Percentiles rank a stretch among this genome's conserved stretches.
Conservation (phyloP, 2,797 vertebrate genomes). For the Thripadectes ignobilis region DNA sequence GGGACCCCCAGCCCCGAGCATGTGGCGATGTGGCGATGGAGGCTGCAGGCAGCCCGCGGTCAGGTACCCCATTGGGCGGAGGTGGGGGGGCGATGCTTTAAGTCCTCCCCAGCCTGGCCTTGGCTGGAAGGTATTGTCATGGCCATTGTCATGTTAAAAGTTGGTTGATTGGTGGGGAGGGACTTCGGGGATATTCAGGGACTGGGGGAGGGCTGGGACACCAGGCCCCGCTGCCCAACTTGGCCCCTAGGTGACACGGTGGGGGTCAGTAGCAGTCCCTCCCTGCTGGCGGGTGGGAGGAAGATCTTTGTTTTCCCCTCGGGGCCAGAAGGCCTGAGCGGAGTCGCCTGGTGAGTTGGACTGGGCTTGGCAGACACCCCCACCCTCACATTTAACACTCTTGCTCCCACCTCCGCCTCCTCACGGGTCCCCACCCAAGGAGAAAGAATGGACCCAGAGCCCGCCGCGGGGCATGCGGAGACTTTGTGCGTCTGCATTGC, state of each 20-base stretch:
- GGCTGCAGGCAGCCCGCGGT: not conserved
- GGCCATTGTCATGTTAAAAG: constrained; percentile 73
- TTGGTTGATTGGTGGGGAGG: constrained; percentile 25
- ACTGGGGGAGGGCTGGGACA: not conserved
- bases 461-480: not conserved
- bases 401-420: not conserved
- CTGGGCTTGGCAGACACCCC: not conserved
- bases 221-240: fast-evolving
- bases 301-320: not conserved
- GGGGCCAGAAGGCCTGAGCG: not conserved
- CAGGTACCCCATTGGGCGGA: not conserved
- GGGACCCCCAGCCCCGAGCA: not conserved
- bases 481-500: not conserved
- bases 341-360: not conserved
- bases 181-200: not conserved
- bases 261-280: not conserved
- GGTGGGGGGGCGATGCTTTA: constrained; percentile 19
- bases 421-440: not conserved
- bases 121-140: constrained; percentile 2
- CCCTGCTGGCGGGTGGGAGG: not conserved
- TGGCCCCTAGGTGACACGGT: not conserved
- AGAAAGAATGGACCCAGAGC: not conserved
- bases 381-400: not conserved
- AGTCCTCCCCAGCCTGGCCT: not conserved
- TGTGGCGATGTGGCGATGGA: fast-evolving